Conservation (phyloP, 64 coral and sea anemone genomes). For the Montipora foliosa region DNA sequence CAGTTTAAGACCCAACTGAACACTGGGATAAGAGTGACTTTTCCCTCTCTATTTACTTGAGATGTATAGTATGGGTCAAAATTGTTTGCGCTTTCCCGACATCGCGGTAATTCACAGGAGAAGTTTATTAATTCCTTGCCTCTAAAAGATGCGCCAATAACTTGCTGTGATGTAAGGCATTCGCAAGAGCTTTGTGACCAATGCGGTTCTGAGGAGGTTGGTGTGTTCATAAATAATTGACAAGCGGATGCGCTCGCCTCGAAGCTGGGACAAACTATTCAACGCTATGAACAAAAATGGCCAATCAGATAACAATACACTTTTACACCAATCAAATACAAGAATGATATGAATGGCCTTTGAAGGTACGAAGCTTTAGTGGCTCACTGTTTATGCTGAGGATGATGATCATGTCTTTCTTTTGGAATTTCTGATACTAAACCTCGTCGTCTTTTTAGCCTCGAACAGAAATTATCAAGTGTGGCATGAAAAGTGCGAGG, state of each 20-base stretch:
- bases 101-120: neutral
- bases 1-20: conserved; percentile 24
- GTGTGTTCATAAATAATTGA: conserved; percentile 52
- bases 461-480: too few species aligned
- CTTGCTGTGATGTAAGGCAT: conserved; percentile 3
- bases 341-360: neutral
- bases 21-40: conserved; percentile 18
- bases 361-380: neutral
- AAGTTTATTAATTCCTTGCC: neutral
- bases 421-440: too few species aligned
- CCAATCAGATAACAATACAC: neutral
- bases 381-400: conserved; percentile 9
- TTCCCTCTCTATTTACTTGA: neutral
- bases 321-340: neutral
- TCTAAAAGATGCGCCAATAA: conserved; percentile 16
- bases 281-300: neutral
- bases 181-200: neutral
- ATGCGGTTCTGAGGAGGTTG: conserved; percentile 26
- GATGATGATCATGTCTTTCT: neutral
- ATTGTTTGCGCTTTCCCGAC: neutral
- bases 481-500: too few species aligned
- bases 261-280: neutral
- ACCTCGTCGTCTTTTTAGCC: too few species aligned
- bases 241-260: neutral
- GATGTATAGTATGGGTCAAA: neutral